These are phyloP conservation scores for Pogonophryne albipinna DNA, from an alignment of 2,797 vertebrate species.

Conservation along the genomic window DNA sequence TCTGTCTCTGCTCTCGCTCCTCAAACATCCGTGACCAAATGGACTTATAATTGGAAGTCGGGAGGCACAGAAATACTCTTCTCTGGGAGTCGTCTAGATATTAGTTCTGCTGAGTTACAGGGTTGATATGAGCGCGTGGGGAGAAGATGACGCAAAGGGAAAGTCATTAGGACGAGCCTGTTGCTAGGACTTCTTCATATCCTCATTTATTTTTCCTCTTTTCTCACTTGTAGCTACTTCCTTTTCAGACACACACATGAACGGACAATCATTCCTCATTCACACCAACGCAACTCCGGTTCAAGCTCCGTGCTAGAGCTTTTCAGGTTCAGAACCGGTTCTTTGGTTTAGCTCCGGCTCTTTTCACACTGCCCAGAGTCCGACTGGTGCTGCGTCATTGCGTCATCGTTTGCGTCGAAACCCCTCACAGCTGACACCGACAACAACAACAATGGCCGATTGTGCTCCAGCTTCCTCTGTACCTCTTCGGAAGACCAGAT, in stretches of 20 bases:
- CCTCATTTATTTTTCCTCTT: constrained; percentile 15
- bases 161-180: constrained; percentile 61
- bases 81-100: constrained; percentile 57
- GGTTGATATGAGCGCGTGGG: constrained; percentile 62
- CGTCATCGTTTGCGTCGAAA: too few relatives aligned
- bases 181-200: constrained; percentile 42
- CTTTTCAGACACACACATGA: not conserved
- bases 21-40: constrained; percentile 77
- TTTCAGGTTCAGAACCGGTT: too few relatives aligned
- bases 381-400: too few relatives aligned
- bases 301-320: too few relatives aligned
- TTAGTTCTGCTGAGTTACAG: constrained; percentile 75
- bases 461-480: too few relatives aligned
- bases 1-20: constrained; percentile 27
- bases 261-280: constrained; percentile 41
- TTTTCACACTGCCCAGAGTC: too few relatives aligned
- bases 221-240: constrained; percentile 1
- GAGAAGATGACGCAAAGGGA: constrained; percentile 58
- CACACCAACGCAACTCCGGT: too few relatives aligned
- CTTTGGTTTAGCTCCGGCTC: too few relatives aligned
- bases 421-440: too few relatives aligned
- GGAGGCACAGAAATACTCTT: constrained; percentile 66
- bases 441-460: too few relatives aligned
- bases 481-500: too few relatives aligned
- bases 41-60: constrained; percentile 80